Evolutionary conservation across 2,113 vertebrate species (phyloP).

Genomic region (Elachura formosa): DNA sequence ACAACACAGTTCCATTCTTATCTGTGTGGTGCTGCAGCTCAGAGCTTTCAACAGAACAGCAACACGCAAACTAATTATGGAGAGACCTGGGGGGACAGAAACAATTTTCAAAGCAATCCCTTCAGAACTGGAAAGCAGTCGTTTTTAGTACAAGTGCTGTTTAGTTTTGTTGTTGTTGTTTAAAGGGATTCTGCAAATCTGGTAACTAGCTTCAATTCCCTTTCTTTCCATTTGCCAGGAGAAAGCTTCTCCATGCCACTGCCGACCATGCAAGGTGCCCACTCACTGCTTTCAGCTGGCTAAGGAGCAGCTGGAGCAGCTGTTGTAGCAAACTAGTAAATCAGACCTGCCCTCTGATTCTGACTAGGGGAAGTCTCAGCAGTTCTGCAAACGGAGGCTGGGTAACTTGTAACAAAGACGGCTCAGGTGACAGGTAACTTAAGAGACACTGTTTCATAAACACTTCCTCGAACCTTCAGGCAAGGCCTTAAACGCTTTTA

Average conservation of each 20-base stretch:
- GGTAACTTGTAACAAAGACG: background rate
- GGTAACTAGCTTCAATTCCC: background rate
- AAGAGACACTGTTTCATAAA: background rate
- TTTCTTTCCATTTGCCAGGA: background rate
- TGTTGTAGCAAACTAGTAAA: background rate
- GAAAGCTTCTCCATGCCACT: background rate
- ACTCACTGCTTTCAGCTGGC: background rate
- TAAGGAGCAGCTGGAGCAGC: background rate
- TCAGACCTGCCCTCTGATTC: background rate
- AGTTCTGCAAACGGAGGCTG: background rate
- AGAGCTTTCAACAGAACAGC: background rate
- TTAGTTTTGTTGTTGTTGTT: background rate
- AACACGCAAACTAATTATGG: background rate
- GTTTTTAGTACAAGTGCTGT: background rate
- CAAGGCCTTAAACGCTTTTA: background rate
- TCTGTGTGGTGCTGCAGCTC: background rate
- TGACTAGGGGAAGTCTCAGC: background rate
- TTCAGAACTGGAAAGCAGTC: background rate
- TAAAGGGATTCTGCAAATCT: background rate
- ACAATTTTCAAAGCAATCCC: background rate
- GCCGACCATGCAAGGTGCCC: background rate
- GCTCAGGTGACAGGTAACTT: background rate
- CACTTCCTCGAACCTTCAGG: background rate
- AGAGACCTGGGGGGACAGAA: background rate
- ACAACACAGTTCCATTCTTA: background rate